phyloP scores from a whole-genome alignment of 1,140 invertebrate species.

The Epicauta chinensis region DNA sequence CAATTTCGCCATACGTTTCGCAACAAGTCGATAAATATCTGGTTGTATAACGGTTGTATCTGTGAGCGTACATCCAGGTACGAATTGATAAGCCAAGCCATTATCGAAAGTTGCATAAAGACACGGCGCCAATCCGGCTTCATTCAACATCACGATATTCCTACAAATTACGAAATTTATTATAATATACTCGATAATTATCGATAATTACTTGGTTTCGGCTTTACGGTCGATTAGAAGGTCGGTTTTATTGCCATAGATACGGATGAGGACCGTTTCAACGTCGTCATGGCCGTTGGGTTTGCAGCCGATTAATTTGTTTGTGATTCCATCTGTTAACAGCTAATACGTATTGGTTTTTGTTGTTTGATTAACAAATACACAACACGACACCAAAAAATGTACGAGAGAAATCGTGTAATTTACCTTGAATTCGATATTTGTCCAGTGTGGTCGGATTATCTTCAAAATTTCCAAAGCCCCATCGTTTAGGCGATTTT shows the following conservation, averaged over 20 bases:
- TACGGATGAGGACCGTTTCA: slow-evolving; percentile 74
- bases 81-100: slow-evolving; percentile 89
- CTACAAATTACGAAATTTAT: slow-evolving; percentile 44
- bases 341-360: slow-evolving; percentile 51
- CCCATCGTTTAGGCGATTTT: slow-evolving; percentile 33
- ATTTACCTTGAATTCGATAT: slow-evolving; percentile 45
- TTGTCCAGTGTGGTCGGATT: slow-evolving; percentile 45
- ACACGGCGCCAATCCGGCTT: slow-evolving; percentile 70
- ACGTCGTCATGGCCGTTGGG: slow-evolving; percentile 38
- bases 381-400: neutral
- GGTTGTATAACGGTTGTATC: slow-evolving; percentile 60
- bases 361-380: too few species aligned
- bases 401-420: neutral
- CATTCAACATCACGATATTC: slow-evolving; percentile 62
- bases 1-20: slow-evolving; percentile 74
- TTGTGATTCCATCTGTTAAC: slow-evolving; percentile 94
- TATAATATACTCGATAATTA: too few species aligned
- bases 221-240: slow-evolving; percentile 83
- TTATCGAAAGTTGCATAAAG: slow-evolving; percentile 91
- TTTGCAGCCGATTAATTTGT: slow-evolving; percentile 81
- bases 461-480: slow-evolving; percentile 43
- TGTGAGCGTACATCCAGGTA: slow-evolving; percentile 75
- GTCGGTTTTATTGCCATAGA: slow-evolving; percentile 93
- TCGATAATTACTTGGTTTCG: slow-evolving; percentile 56
- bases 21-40: slow-evolving; percentile 68